A percentile compares a stretch with the other conserved stretches of the same genome.
Evolutionary conservation across 2,797 vertebrate species (phyloP).

Genomic region (Tauraco hartlaubi): DNA sequence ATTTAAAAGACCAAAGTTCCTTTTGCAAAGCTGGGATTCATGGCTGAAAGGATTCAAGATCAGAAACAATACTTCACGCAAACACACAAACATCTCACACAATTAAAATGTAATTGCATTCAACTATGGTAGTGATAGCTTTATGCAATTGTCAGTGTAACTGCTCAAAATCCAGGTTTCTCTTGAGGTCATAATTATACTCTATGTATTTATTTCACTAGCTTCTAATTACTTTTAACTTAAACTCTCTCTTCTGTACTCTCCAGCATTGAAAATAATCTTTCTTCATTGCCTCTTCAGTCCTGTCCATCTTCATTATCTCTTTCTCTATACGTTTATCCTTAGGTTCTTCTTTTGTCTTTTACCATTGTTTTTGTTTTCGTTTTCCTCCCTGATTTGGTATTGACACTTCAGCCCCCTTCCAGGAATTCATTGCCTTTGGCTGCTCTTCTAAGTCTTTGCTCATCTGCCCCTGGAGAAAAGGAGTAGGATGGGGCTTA

Average conservation of each 20-base stretch:
- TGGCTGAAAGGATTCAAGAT: background rate
- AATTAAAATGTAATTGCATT: background rate
- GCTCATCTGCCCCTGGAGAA: background rate
- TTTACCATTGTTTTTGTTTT: background rate
- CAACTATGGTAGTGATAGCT: background rate
- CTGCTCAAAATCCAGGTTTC: background rate
- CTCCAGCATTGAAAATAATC: background rate
- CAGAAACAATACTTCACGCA: background rate
- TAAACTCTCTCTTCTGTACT: background rate
- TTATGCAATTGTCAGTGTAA: background rate
- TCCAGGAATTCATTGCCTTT: constrained; percentile 5
- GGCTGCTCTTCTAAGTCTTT: constrained; percentile 2
- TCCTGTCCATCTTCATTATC: background rate
- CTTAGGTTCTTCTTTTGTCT: background rate
- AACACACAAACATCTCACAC: background rate
- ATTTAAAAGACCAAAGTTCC: background rate
- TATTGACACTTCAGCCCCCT: background rate
- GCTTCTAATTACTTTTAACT: background rate
- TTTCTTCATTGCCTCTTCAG: background rate
- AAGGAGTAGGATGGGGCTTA: background rate
- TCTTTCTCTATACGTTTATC: background rate
- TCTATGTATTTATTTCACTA: background rate
- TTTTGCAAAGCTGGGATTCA: background rate
- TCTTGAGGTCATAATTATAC: background rate
- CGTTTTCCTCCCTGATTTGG: background rate